Evolutionary conservation across 2,113 vertebrate genomes (phyloP).

Genomic region (Megaceryle maxima): DNA sequence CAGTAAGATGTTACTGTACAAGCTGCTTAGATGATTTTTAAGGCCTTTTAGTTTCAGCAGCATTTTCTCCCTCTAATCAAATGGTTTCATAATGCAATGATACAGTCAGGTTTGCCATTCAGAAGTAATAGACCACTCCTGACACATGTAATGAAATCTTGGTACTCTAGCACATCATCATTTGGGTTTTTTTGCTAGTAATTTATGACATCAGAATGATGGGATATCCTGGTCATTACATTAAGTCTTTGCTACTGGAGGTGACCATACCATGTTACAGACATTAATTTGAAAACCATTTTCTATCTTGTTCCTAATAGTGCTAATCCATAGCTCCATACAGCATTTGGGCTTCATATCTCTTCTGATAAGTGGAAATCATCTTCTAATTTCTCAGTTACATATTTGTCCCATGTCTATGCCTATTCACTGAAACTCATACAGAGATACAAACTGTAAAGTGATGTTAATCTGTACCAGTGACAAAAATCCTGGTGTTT

Average conservation of each 20-base stretch:
- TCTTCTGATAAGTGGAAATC: background rate
- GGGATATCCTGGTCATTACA: background rate
- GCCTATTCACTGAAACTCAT: background rate
- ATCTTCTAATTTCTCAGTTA: background rate
- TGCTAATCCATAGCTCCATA: background rate
- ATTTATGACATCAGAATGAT: background rate
- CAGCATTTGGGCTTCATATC: background rate
- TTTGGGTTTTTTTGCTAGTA: background rate
- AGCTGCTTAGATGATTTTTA: background rate
- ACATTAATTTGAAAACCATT: background rate
- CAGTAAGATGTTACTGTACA: background rate
- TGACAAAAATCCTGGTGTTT: background rate
- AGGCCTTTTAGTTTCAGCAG: background rate
- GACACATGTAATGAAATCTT: background rate
- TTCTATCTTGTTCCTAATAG: background rate
- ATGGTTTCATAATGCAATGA: background rate
- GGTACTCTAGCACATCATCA: background rate
- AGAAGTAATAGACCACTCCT: background rate
- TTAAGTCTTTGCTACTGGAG: background rate
- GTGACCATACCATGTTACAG: background rate
- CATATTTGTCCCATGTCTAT: rapidly evolving
- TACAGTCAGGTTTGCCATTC: background rate
- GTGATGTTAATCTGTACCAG: background rate
- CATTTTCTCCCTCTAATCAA: background rate
- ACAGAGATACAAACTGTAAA: background rate